phyloP scores from a whole-genome alignment of 2,888 invertebrate genomes.

The Iselma pallidipennis region DNA sequence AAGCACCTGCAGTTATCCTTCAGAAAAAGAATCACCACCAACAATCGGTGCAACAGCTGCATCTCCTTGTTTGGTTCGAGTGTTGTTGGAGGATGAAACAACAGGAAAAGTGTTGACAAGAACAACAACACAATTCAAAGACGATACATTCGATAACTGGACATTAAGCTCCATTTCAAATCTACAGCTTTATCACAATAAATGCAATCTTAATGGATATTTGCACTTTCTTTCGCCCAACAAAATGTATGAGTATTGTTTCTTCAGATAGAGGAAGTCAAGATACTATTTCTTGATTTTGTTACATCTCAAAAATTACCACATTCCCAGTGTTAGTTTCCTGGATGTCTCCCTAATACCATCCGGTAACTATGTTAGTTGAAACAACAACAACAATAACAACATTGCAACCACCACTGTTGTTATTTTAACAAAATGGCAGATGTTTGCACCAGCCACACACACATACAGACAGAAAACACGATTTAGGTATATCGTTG shows the following conservation, averaged over 20 bases:
- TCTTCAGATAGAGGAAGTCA: neutral
- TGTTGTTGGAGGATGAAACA: neutral
- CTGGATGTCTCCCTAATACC: neutral
- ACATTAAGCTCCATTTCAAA: neutral
- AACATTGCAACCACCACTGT: slow-evolving; percentile 6
- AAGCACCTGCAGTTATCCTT: neutral
- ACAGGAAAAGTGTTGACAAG: neutral
- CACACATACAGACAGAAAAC: neutral
- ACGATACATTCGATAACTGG: neutral
- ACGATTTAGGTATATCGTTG: neutral
- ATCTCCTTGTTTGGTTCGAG: neutral
- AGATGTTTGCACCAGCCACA: slow-evolving; percentile 25
- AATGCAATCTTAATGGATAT: neutral
- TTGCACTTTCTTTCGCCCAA: neutral
- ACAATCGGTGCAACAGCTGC: neutral
- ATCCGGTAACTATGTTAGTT: slow-evolving; percentile 7
- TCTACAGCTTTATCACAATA: neutral
- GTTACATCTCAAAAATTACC: neutral
- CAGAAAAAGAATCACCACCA: neutral
- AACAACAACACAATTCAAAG: neutral
- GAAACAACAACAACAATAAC: slow-evolving; percentile 34
- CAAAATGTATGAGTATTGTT: neutral
- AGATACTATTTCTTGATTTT: neutral
- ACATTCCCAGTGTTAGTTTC: neutral
- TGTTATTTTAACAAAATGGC: slow-evolving; percentile 33